Evolutionary conservation across 2,888 invertebrate genomes (phyloP).

Genomic region (Thymelicus lineola): DNA sequence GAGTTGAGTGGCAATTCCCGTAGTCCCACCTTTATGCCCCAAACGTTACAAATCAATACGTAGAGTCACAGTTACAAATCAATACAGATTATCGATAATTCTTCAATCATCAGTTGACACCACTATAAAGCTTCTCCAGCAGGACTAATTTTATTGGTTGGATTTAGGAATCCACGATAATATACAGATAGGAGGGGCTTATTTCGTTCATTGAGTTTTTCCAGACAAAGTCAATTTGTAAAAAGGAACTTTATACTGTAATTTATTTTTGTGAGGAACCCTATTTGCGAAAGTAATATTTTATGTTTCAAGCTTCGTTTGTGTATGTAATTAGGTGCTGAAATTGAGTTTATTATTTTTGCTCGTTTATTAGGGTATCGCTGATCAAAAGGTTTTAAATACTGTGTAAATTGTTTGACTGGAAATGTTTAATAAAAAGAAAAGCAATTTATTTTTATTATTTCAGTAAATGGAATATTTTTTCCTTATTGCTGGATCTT

Average conservation of each 20-base stretch:
- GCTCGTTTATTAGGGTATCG: neutral
- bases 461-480: no score
- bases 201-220: constrained; percentile 46
- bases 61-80: no score
- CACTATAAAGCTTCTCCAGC: constrained; percentile 58
- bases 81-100: no score
- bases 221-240: constrained; percentile 32
- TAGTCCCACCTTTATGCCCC: no score
- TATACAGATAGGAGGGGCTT: constrained; percentile 60
- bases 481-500: no score
- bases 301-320: constrained; percentile 9
- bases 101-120: constrained; percentile 40
- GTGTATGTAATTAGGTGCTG: neutral
- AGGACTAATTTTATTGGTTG: constrained; percentile 76
- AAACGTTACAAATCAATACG: no score
- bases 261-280: constrained; percentile 28
- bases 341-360: neutral
- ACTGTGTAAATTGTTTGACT: no score
- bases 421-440: no score
- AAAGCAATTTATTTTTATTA: no score
- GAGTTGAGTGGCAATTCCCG: no score
- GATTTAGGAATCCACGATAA: constrained; percentile 71
- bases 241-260: constrained; percentile 33
- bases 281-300: constrained; percentile 29
- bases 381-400: neutral